Evolutionary conservation across 2,113 vertebrate genomes (phyloP).

Genomic region (Catharus bicknelli): DNA sequence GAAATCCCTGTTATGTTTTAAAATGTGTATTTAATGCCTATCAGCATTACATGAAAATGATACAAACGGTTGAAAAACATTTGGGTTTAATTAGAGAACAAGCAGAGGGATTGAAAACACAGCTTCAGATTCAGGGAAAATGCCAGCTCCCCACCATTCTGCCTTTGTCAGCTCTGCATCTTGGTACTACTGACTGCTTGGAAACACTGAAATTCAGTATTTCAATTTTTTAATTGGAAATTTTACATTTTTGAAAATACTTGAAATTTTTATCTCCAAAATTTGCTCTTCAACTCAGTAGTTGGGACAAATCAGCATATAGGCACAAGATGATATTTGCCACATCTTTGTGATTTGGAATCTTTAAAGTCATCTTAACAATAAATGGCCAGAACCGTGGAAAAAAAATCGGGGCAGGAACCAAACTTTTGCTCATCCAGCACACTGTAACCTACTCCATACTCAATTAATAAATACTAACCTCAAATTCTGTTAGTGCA

Average conservation of each 20-base stretch:
- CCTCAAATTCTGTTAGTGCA: constrained; percentile 82
- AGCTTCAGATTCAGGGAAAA: neutral
- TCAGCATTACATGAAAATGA: neutral
- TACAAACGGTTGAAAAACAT: neutral
- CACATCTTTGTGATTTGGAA: neutral
- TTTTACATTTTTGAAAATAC: neutral
- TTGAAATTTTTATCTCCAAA: neutral
- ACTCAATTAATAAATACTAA: constrained; percentile 43
- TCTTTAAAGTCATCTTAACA: neutral
- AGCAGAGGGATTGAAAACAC: neutral
- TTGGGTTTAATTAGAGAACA: neutral
- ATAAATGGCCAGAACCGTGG: neutral
- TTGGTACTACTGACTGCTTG: neutral
- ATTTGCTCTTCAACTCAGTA: neutral
- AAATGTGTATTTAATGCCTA: neutral
- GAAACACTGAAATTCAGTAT: neutral
- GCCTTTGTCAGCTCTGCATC: neutral
- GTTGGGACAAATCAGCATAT: neutral
- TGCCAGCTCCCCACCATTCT: neutral
- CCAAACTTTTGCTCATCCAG: neutral
- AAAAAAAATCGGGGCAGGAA: neutral
- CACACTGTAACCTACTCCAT: neutral
- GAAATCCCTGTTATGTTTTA: neutral
- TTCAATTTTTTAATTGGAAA: neutral
- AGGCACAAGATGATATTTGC: neutral